A percentile compares a stretch with the other conserved stretches of the same genome.
Evolutionary conservation across 2,797 vertebrate genomes (phyloP).

Genomic region (Tokudaia tokunoshimensis): DNA sequence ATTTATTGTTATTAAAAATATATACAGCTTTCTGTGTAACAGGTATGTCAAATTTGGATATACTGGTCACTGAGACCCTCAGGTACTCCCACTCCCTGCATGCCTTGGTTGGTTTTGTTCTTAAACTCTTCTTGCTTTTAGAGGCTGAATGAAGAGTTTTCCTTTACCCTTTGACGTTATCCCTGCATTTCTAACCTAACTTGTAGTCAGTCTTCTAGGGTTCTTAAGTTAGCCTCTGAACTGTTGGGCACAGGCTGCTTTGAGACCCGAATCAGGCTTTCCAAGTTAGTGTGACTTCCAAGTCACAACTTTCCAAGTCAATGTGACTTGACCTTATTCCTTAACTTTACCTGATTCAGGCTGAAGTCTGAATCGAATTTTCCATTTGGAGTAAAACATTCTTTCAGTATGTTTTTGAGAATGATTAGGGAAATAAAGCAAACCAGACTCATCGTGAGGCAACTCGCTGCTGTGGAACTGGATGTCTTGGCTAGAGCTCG

Average conservation of each 20-base stretch:
- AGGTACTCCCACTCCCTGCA: not conserved
- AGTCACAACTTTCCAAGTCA: constrained; percentile 28
- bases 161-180: not conserved
- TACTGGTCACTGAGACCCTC: too few relatives aligned
- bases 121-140: not conserved
- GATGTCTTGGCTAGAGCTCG: constrained; percentile 12
- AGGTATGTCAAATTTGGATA: not conserved
- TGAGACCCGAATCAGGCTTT: not conserved
- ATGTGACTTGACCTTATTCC: not conserved
- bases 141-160: not conserved
- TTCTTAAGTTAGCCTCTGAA: not conserved
- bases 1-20: not conserved
- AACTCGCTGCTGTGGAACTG: not conserved
- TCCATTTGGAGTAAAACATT: not conserved
- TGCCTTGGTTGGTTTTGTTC: not conserved
- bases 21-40: not conserved
- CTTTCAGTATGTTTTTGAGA: not conserved
- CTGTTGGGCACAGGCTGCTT: not conserved
- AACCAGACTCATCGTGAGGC: not conserved
- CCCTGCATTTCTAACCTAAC: not conserved
- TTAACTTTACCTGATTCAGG: not conserved
- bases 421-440: constrained; percentile 30
- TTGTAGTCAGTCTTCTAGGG: not conserved
- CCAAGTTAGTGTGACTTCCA: not conserved
- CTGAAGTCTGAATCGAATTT: constrained; percentile 11